Percentiles rank a stretch among this genome's conserved stretches.
Evolutionary conservation across 2,797 vertebrate species (phyloP).

Genomic region (Microhierax caerulescens): DNA sequence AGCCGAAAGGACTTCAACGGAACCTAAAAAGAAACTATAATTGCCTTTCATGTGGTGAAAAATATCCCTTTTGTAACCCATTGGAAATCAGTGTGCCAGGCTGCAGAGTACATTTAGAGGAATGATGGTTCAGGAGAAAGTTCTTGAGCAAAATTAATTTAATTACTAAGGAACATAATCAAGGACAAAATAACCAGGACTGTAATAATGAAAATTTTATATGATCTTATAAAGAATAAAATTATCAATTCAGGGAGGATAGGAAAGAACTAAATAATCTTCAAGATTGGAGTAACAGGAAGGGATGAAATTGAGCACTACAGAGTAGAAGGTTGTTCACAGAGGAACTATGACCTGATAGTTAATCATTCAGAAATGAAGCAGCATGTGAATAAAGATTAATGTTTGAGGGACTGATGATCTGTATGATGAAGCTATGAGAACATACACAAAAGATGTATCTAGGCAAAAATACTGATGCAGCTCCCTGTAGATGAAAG

Average conservation of each 20-base stretch:
- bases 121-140: background rate
- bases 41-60: background rate
- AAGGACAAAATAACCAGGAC: background rate
- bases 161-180: background rate
- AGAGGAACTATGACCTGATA: background rate
- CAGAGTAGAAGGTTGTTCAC: background rate
- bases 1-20: background rate
- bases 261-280: background rate
- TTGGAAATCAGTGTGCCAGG: background rate
- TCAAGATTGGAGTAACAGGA: background rate
- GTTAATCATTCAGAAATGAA: background rate
- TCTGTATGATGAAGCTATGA: background rate
- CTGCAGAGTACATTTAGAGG: background rate
- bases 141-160: constrained; percentile 22
- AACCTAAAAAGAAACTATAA: background rate
- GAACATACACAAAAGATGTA: background rate
- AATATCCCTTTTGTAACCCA: background rate
- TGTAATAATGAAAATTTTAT: background rate
- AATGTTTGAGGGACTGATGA: background rate
- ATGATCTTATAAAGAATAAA: background rate
- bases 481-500: background rate
- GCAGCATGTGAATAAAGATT: background rate
- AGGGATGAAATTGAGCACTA: background rate
- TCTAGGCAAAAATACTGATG: background rate
- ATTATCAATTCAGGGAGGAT: background rate